phyloP scores from a whole-genome alignment of 2,888 invertebrate genomes.

The Strigamia maritima region DNA sequence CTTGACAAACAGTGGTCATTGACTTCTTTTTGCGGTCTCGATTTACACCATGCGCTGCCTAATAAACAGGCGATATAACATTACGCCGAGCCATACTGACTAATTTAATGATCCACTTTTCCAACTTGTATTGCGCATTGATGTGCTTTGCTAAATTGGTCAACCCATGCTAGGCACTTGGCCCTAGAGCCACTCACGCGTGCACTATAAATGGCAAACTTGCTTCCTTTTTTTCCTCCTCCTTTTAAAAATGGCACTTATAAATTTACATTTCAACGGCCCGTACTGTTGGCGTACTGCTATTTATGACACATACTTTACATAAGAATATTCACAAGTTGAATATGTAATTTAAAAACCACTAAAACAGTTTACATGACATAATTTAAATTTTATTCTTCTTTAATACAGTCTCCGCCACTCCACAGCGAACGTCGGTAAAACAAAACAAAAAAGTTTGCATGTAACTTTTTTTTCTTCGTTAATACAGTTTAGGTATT shows the following conservation, averaged over 20 bases:
- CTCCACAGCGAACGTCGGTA: not conserved
- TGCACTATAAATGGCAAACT: constrained; percentile 21
- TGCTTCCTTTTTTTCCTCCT: not conserved
- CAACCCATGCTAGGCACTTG: constrained; percentile 24
- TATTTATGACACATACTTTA: not conserved
- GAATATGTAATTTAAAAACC: constrained; percentile 13
- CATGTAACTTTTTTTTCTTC: not conserved
- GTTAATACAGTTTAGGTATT: constrained; percentile 17
- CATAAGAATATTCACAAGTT: not conserved
- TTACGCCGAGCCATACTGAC: constrained; percentile 28
- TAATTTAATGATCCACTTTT: constrained; percentile 32
- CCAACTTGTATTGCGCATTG: constrained; percentile 34
- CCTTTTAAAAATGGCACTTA: not conserved
- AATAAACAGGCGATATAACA: constrained; percentile 25
- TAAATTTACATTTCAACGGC: constrained; percentile 29
- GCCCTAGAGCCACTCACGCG: constrained; percentile 25
- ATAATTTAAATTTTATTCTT: not conserved
- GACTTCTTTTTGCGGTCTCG: constrained; percentile 11
- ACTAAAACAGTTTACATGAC: not conserved
- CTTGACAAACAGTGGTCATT: constrained; percentile 13
- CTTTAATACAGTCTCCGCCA: not conserved
- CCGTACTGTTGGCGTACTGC: not conserved
- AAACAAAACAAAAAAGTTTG: not conserved
- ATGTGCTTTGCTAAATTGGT: constrained; percentile 34
- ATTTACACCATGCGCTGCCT: not conserved